Conservation (phyloP, 2,797 vertebrate genomes). For the Helostoma temminkii region DNA sequence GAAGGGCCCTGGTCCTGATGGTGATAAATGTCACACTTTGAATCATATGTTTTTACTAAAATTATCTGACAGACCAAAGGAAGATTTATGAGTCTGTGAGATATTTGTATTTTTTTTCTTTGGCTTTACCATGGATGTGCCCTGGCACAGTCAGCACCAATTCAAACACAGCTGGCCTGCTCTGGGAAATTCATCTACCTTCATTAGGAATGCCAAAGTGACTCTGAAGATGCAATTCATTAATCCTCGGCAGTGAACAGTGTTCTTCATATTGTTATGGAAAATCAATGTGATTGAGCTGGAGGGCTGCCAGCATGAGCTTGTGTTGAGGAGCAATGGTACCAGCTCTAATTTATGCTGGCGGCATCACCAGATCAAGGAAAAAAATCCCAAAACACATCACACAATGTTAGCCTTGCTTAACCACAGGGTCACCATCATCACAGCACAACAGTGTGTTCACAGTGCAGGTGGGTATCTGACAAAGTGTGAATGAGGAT, state of each 20-base stretch:
- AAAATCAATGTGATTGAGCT: slow-evolving; percentile 88
- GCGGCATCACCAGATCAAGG: slow-evolving; percentile 74
- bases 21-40: slow-evolving; percentile 85
- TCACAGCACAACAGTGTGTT: slow-evolving; percentile 57
- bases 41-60: slow-evolving; percentile 85
- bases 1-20: slow-evolving; percentile 64
- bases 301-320: slow-evolving; percentile 77
- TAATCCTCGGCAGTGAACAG: slow-evolving; percentile 83
- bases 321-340: slow-evolving; percentile 63
- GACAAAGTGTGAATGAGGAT: slow-evolving; percentile 65
- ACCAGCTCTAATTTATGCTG: slow-evolving; percentile 79
- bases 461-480: slow-evolving; percentile 65
- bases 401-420: slow-evolving; percentile 78
- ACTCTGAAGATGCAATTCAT: slow-evolving; percentile 88
- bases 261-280: slow-evolving; percentile 88
- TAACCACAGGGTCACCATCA: slow-evolving; percentile 69
- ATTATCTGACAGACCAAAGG: slow-evolving; percentile 80
- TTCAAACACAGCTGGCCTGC: slow-evolving; percentile 81
- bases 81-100: slow-evolving; percentile 79
- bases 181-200: slow-evolving; percentile 82
- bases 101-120: slow-evolving; percentile 70
- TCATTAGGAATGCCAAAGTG: slow-evolving; percentile 85
- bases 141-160: slow-evolving; percentile 78
- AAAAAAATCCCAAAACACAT: slow-evolving; percentile 63
- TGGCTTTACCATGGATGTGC: slow-evolving; percentile 59